Percentiles rank a stretch among this genome's conserved stretches.
phyloP scores from a whole-genome alignment of 2,113 vertebrate genomes.

The Nanorana parkeri region DNA sequence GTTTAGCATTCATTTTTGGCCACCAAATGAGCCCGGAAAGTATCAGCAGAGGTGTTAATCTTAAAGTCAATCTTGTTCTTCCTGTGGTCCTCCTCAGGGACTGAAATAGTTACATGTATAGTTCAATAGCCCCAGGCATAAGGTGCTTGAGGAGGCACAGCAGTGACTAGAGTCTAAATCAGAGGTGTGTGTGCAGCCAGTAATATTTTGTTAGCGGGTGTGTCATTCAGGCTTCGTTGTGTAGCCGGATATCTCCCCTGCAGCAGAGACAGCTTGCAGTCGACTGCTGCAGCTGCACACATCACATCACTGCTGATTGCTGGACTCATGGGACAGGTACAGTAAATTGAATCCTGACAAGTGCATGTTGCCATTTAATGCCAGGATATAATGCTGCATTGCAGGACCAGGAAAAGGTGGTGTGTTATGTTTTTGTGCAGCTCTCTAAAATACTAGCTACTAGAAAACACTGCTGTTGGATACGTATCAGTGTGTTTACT shows the following conservation, averaged over 20 bases:
- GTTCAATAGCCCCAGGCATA: too few species aligned
- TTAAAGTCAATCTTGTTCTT: too few species aligned
- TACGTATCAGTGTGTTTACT: not conserved
- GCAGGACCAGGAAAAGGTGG: slow-evolving; percentile 29
- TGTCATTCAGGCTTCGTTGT: slow-evolving; percentile 19
- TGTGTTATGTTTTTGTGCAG: not conserved
- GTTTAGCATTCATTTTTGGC: too few species aligned
- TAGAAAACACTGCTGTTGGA: not conserved
- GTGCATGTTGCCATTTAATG: not conserved
- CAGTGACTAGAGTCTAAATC: not conserved
- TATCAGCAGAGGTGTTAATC: too few species aligned
- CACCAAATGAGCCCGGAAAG: too few species aligned
- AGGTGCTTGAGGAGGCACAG: not conserved
- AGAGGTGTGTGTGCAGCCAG: slow-evolving; percentile 1
- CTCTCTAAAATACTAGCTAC: not conserved
- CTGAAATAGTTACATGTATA: too few species aligned
- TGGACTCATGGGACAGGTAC: slow-evolving; percentile 17
- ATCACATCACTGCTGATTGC: not conserved
- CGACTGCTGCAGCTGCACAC: slow-evolving; percentile 38
- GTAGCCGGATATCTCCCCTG: slow-evolving; percentile 35
- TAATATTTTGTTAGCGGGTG: slow-evolving; percentile 47
- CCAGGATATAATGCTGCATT: slow-evolving; percentile 21
- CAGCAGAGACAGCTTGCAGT: slow-evolving; percentile 5
- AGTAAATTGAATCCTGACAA: not conserved
- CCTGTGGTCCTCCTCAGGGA: too few species aligned